A percentile compares a stretch with the other conserved stretches of the same genome.
Conservation (phyloP, 2,113 vertebrate genomes). For the Campylomormyrus numenius region DNA sequence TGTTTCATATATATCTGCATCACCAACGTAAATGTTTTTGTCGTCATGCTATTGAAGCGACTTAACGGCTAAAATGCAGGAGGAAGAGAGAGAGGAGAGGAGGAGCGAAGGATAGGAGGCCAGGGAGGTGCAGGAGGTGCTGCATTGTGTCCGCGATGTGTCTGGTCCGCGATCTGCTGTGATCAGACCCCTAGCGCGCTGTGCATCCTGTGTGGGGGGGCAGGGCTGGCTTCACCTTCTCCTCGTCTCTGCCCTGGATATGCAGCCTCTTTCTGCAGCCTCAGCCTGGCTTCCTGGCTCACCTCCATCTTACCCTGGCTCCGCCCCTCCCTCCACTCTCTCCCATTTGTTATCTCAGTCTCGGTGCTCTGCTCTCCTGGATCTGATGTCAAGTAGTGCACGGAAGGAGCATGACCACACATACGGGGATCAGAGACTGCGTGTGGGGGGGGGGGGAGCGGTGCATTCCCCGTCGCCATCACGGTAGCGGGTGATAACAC, state of each 20-base stretch:
- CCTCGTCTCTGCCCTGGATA: not conserved
- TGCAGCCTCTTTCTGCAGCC: not conserved
- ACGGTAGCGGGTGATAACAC: not conserved
- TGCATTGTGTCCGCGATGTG: not conserved
- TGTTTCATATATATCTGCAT: not conserved
- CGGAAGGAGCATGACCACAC: not conserved
- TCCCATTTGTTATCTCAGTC: not conserved
- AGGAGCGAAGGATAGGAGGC: not conserved
- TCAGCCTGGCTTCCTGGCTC: not conserved
- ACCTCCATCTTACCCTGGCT: not conserved
- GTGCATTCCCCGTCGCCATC: not conserved
- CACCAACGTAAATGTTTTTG: not conserved
- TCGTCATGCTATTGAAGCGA: not conserved
- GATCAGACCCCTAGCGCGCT: no score
- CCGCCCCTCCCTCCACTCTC: not conserved
- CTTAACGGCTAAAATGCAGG: not conserved
- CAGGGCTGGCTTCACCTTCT: not conserved
- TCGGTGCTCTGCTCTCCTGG: not conserved
- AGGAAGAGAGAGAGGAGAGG: not conserved
- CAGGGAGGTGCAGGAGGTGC: not conserved
- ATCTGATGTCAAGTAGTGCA: not conserved
- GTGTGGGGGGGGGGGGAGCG: not conserved
- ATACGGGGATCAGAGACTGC: not conserved
- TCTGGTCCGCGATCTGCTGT: not conserved
- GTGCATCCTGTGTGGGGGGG: not conserved